Evolutionary conservation across 2,797 vertebrate species (phyloP).

Genomic region (Strix occidentalis): DNA sequence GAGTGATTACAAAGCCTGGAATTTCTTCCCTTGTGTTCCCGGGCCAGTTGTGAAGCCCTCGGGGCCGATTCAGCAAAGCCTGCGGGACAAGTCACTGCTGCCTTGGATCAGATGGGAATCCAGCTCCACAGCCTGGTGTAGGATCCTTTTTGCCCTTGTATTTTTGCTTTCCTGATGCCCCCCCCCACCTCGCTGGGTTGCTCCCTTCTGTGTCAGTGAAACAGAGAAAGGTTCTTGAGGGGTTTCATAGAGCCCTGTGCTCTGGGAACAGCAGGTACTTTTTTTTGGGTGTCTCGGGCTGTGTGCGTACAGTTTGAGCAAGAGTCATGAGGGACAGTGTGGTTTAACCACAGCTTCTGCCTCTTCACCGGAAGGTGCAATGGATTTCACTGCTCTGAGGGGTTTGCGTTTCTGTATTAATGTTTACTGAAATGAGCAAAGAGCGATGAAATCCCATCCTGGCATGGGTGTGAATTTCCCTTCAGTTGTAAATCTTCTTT

Average conservation of each 20-base stretch:
- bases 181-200: rapidly evolving
- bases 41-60: not conserved
- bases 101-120: not conserved
- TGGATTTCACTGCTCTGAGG: not conserved
- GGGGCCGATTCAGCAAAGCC: not conserved
- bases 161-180: not conserved
- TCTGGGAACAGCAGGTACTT: not conserved
- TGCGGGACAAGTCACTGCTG: not conserved
- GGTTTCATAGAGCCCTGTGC: not conserved
- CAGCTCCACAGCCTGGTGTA: not conserved
- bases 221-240: not conserved
- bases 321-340: not conserved
- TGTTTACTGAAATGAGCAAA: not conserved
- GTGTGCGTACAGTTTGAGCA: not conserved
- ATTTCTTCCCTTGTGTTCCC: not conserved
- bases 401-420: not conserved
- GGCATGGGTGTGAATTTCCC: not conserved
- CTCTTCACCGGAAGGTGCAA: not conserved
- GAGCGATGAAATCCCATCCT: not conserved
- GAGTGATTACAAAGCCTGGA: constrained; percentile 15
- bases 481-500: not conserved
- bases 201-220: not conserved
- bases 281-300: not conserved
- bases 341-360: constrained; percentile 27
- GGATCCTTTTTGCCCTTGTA: not conserved